Percentiles rank a stretch among this genome's conserved stretches.
These are phyloP conservation scores for Sapayoa aenigma DNA, from an alignment of 2,113 vertebrate species.

Conservation along the genomic window DNA sequence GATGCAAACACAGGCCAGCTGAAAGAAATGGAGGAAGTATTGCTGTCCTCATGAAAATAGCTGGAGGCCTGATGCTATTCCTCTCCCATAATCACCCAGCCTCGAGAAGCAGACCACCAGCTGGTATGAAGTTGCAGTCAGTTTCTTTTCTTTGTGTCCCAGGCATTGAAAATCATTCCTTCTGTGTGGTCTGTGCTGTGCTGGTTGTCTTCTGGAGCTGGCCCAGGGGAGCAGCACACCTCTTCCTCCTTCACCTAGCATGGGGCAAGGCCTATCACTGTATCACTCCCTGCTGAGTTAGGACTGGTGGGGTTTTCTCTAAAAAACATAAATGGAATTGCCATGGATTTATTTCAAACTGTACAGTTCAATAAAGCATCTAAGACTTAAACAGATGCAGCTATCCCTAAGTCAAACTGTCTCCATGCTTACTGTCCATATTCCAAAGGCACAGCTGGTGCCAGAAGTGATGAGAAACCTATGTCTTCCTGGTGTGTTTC, in stretches of 20 bases:
- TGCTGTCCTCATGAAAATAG: not conserved
- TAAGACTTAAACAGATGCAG: not conserved
- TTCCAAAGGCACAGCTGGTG: not conserved
- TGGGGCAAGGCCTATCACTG: not conserved
- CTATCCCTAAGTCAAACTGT: not conserved
- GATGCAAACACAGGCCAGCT: not conserved
- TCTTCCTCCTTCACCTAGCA: not conserved
- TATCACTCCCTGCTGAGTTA: not conserved
- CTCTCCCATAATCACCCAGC: not conserved
- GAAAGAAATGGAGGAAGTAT: not conserved
- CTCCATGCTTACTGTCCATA: accelerated
- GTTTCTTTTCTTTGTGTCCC: not conserved
- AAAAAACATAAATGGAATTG: not conserved
- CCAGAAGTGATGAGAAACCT: not conserved
- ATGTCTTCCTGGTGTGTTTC: not conserved
- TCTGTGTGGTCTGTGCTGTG: not conserved
- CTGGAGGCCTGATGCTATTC: not conserved
- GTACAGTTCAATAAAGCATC: not conserved
- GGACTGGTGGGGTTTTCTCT: not conserved
- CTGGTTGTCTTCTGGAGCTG: not conserved
- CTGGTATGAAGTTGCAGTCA: not conserved
- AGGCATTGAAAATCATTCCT: not conserved
- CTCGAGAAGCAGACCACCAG: not conserved
- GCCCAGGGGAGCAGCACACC: not conserved
- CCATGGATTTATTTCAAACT: not conserved